Conservation (phyloP, 64 coral and sea anemone species). For the Actinia equina region DNA sequence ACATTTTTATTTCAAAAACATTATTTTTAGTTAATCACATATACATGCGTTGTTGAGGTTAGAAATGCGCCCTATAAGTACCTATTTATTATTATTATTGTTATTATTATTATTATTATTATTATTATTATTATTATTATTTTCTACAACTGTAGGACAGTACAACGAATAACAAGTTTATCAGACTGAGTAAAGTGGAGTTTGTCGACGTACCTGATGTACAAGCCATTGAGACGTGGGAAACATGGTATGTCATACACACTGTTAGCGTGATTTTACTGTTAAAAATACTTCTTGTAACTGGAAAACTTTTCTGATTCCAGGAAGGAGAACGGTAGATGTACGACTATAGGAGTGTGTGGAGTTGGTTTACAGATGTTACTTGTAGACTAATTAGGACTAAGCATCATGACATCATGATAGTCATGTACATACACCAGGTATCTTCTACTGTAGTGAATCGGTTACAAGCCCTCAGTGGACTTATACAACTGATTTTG, state of each 20-base stretch:
- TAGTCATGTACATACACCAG: too few species aligned
- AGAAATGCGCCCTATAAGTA: background rate
- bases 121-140: background rate
- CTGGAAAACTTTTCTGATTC: background rate
- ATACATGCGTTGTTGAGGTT: too few species aligned
- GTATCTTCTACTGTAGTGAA: too few species aligned
- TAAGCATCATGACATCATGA: too few species aligned
- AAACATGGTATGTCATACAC: background rate
- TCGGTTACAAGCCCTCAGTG: too few species aligned
- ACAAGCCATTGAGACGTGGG: slow-evolving; percentile 13
- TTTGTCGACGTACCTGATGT: slow-evolving; percentile 31
- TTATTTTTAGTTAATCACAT: too few species aligned
- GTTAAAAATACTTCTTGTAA: background rate
- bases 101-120: too few species aligned
- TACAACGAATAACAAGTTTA: background rate
- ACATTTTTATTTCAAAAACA: too few species aligned
- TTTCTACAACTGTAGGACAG: background rate
- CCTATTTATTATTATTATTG: too few species aligned
- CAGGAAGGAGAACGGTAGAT: background rate
- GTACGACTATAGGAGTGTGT: background rate
- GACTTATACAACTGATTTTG: too few species aligned
- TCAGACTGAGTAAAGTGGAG: background rate
- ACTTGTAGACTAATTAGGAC: background rate
- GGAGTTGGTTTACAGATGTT: slow-evolving; percentile 22
- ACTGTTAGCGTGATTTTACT: background rate